Conservation (phyloP, 2,888 invertebrate genomes). For the Thecophora atra region DNA sequence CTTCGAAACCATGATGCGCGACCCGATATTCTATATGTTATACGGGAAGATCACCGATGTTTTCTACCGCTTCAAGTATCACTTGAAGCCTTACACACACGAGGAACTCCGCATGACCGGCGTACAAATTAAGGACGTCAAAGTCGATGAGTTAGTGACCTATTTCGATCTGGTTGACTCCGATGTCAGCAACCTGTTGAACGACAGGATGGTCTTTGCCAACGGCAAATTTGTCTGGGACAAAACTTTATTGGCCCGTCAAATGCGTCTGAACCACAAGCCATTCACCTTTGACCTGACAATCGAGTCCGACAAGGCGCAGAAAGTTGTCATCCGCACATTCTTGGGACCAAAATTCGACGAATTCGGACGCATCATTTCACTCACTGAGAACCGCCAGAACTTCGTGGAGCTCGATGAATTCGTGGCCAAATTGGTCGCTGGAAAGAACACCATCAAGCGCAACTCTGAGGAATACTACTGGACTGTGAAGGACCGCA, state of each 20-base stretch:
- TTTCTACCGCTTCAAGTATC: conserved; percentile 70
- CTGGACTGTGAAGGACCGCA: conserved; percentile 70
- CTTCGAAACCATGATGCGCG: conserved; percentile 73
- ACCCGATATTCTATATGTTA: conserved; percentile 76
- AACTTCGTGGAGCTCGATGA: conserved; percentile 74
- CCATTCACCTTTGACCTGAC: conserved; percentile 71
- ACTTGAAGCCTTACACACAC: conserved; percentile 70
- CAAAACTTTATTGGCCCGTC: conserved; percentile 68
- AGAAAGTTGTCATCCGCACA: conserved; percentile 71
- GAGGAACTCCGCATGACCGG: conserved; percentile 71
- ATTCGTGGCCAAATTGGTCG: conserved; percentile 70
- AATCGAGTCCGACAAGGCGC: conserved; percentile 70
- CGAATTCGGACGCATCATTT: conserved; percentile 65
- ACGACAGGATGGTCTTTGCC: conserved; percentile 49
- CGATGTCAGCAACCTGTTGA: conserved; percentile 67
- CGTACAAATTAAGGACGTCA: conserved; percentile 72
- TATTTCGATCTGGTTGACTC: conserved; percentile 73
- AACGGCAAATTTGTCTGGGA: conserved; percentile 61
- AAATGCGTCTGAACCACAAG: conserved; percentile 76
- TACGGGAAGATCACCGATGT: conserved; percentile 71
- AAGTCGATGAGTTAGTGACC: conserved; percentile 73
- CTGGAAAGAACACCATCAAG: conserved; percentile 65
- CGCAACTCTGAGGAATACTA: conserved; percentile 52
- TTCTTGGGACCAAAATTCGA: conserved; percentile 78
- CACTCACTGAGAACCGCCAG: conserved; percentile 69